Percentiles rank a stretch among this genome's conserved stretches.
Evolutionary conservation across 2,888 invertebrate species (phyloP).

Genomic region (Spatulosminthurus flaviceps): DNA sequence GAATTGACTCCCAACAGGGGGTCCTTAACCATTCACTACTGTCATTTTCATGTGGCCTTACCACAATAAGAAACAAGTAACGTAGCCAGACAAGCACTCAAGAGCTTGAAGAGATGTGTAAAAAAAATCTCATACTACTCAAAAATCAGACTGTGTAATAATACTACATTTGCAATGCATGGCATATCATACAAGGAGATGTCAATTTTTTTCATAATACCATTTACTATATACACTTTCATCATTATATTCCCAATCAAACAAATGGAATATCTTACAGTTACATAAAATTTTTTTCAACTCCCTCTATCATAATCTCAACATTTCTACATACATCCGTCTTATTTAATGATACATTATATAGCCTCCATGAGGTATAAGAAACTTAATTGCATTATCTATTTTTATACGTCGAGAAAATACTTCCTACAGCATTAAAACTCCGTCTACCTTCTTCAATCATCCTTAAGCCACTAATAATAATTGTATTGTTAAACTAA

Average conservation of each 20-base stretch:
- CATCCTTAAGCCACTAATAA: too few species aligned
- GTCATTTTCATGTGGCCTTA: constrained; percentile 47
- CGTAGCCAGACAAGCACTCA: constrained; percentile 2
- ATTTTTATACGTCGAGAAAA: too few species aligned
- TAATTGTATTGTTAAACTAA: too few species aligned
- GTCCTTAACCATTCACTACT: constrained; percentile 54
- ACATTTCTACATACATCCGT: not conserved
- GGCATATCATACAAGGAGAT: constrained; percentile 28
- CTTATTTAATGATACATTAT: not conserved
- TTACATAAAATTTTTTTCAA: not conserved
- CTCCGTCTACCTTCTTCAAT: too few species aligned
- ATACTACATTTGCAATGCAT: constrained; percentile 18
- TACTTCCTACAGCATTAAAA: too few species aligned
- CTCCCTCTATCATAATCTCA: not conserved
- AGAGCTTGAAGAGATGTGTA: too few species aligned
- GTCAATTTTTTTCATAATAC: constrained; percentile 33
- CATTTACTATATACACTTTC: too few species aligned
- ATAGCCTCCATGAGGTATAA: too few species aligned
- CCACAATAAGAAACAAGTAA: constrained; percentile 12
- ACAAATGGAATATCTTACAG: constrained; percentile 9
- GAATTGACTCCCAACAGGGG: constrained; percentile 56
- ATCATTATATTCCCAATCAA: constrained; percentile 15
- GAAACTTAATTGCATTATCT: too few species aligned
- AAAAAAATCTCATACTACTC: constrained; percentile 26
- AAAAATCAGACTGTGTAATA: not conserved